These are phyloP conservation scores for Psephotus haematonotus DNA, from an alignment of 2,113 vertebrate genomes.

Conservation along the genomic window DNA sequence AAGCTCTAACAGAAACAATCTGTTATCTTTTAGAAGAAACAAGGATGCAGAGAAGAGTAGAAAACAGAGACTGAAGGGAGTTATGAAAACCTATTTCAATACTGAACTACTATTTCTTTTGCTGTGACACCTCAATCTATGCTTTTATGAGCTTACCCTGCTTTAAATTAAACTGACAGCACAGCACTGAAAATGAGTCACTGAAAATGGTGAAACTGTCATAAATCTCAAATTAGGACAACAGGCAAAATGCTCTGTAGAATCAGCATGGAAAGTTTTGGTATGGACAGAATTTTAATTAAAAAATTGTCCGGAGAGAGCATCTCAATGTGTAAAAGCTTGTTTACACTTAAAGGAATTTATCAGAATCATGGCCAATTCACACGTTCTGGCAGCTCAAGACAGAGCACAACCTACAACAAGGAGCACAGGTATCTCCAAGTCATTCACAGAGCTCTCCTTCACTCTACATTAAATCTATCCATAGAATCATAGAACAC, in stretches of 20 bases:
- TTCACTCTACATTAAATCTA: background rate
- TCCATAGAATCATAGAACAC: background rate
- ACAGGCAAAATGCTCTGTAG: background rate
- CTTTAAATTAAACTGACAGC: conserved; percentile 63
- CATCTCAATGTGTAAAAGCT: background rate
- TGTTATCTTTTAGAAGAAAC: background rate
- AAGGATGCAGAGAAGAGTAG: background rate
- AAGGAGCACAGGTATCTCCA: background rate
- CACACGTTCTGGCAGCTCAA: background rate
- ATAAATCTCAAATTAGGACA: conserved; percentile 36
- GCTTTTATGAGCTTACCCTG: conserved; percentile 17
- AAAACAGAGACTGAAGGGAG: background rate
- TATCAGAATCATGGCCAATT: accelerated
- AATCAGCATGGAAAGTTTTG: conserved; percentile 25
- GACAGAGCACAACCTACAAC: background rate
- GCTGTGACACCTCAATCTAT: conserved; percentile 30
- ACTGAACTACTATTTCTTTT: conserved; percentile 38
- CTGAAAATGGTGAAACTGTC: conserved; percentile 36
- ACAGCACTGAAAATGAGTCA: background rate
- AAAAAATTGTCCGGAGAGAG: background rate
- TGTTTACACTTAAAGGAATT: background rate
- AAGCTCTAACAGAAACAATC: background rate
- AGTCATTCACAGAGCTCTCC: background rate
- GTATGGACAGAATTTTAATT: conserved; percentile 10
- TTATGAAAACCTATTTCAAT: conserved; percentile 19